Percentiles rank a stretch among this genome's conserved stretches.
These are phyloP conservation scores for Acrossocheilus fasciatus DNA, from an alignment of 2,797 vertebrate genomes.

Conservation along the genomic window DNA sequence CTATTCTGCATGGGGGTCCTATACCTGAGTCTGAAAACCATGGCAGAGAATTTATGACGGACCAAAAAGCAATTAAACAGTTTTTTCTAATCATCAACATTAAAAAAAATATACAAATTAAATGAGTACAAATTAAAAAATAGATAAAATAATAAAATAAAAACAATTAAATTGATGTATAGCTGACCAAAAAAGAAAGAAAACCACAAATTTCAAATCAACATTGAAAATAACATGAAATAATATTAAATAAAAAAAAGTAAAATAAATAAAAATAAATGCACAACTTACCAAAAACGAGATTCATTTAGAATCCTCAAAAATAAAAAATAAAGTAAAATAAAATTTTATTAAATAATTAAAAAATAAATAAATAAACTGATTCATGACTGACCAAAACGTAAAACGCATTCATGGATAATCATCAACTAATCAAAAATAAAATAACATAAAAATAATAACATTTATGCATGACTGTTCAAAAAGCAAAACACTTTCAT, in stretches of 20 bases:
- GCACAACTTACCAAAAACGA: too few relatives aligned
- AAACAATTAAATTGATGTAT: background rate
- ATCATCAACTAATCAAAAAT: background rate
- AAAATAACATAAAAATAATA: background rate
- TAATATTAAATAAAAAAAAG: background rate
- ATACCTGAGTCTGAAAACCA: conserved; percentile 43
- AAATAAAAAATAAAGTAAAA: background rate
- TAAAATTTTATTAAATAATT: background rate
- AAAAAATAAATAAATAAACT: too few relatives aligned
- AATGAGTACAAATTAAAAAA: background rate
- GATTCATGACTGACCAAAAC: background rate
- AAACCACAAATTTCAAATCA: too few relatives aligned
- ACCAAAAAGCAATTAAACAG: background rate
- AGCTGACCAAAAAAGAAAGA: background rate
- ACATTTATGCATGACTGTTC: too few relatives aligned
- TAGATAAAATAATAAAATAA: background rate
- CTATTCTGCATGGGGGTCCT: conserved; percentile 66
- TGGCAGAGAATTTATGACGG: conserved; percentile 43
- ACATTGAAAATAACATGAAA: too few relatives aligned
- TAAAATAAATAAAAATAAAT: background rate
- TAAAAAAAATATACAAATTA: background rate
- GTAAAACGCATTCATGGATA: background rate
- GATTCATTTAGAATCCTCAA: background rate
- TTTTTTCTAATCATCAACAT: background rate
- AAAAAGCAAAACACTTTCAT: background rate